phyloP scores from a whole-genome alignment of 1,140 invertebrate species.

The Bombus vancouverensis region DNA sequence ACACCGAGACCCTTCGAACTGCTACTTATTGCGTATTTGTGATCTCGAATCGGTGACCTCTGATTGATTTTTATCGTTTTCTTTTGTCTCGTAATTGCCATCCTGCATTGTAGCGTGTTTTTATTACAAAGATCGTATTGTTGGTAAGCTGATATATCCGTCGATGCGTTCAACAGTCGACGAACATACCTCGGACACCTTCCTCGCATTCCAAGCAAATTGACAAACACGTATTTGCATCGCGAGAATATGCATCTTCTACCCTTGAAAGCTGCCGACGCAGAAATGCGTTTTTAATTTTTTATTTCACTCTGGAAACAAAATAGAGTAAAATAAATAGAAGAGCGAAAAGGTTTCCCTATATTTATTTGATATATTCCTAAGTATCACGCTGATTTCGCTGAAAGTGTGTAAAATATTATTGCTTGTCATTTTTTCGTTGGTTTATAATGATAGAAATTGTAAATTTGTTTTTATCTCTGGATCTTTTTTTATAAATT shows the following conservation, averaged over 20 bases:
- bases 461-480: too few relatives aligned
- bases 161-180: neutral
- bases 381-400: too few relatives aligned
- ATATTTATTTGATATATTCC: neutral
- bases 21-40: conserved; percentile 58
- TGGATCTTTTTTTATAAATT: neutral
- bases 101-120: neutral
- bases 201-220: conserved; percentile 42
- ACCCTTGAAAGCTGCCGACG: neutral
- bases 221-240: neutral
- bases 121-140: neutral
- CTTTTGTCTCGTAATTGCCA: neutral
- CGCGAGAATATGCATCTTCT: neutral
- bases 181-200: neutral
- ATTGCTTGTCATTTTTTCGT: too few relatives aligned
- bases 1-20: conserved; percentile 55
- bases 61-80: conserved; percentile 34
- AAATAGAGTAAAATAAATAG: neutral
- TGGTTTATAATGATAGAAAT: too few relatives aligned
- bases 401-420: neutral
- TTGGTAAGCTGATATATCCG: neutral
- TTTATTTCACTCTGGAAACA: neutral
- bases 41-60: conserved; percentile 40
- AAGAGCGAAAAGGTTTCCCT: too few relatives aligned
- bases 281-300: neutral